A percentile compares a stretch with the other conserved stretches of the same genome.
Evolutionary conservation across 2,888 invertebrate genomes (phyloP).

Genomic region (Brachycybe producta): DNA sequence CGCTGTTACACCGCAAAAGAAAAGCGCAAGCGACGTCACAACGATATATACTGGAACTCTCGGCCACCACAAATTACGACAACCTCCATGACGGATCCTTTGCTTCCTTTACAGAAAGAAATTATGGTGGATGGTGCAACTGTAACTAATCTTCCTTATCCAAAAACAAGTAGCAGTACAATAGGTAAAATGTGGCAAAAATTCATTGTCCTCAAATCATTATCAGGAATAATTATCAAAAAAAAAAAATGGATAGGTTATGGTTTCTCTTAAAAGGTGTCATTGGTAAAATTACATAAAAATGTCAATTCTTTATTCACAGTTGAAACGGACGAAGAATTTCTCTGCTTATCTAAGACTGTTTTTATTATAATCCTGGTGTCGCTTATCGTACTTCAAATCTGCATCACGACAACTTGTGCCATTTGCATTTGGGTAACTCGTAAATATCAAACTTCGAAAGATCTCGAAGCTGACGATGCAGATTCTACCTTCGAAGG

Average conservation of each 20-base stretch:
- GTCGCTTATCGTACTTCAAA: constrained; percentile 15
- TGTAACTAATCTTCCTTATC: not conserved
- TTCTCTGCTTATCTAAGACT: constrained; percentile 11
- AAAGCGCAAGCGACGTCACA: no score
- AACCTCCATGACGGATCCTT: constrained; percentile 19
- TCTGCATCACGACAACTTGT: constrained; percentile 20
- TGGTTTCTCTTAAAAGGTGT: no score
- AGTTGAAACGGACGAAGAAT: constrained; percentile 5
- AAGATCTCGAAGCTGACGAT: constrained; percentile 1
- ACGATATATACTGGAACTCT: no score
- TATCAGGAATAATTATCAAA: not conserved
- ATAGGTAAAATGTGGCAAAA: not conserved
- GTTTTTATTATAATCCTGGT: constrained; percentile 6
- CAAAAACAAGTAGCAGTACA: not conserved
- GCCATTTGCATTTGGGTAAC: constrained; percentile 18
- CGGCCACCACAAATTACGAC: no score
- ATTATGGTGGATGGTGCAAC: constrained; percentile 26
- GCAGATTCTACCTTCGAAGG: no score
- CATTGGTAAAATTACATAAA: not conserved
- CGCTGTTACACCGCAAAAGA: no score
- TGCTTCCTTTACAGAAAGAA: constrained; percentile 25
- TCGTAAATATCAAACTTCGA: constrained; percentile 1
- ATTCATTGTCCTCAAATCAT: not conserved
- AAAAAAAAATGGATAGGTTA: not conserved
- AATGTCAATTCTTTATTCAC: no score